Evolutionary conservation across 2,888 invertebrate genomes (phyloP).

Genomic region (Andrena bicolor): DNA sequence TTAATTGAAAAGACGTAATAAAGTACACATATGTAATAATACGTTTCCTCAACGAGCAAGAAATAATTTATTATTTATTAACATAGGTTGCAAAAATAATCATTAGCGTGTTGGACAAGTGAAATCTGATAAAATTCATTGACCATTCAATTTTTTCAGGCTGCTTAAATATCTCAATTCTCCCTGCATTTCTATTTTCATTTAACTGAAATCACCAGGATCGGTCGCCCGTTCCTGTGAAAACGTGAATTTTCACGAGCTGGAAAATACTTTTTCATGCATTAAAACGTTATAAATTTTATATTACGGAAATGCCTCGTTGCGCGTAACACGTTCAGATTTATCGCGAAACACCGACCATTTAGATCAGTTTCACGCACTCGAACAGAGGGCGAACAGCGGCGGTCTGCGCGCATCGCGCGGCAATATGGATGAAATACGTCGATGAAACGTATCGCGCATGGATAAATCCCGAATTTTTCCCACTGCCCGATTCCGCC

Average conservation of each 20-base stretch:
- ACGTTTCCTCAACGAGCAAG: too few relatives aligned
- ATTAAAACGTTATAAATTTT: conserved; percentile 24
- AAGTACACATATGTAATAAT: too few relatives aligned
- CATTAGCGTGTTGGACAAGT: too few relatives aligned
- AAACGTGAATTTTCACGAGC: neutral
- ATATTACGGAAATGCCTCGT: conserved; percentile 2
- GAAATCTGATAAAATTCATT: too few relatives aligned
- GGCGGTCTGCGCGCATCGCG: neutral
- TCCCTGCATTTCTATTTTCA: too few relatives aligned
- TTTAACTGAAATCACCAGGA: too few relatives aligned
- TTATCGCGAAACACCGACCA: conserved; percentile 9
- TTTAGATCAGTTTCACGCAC: conserved; percentile 30
- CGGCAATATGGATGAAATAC: conserved; percentile 38
- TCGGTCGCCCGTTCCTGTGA: neutral
- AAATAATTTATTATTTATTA: too few relatives aligned
- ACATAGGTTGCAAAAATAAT: too few relatives aligned
- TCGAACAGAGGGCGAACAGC: neutral
- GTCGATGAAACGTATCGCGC: conserved; percentile 10
- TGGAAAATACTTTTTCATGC: neutral
- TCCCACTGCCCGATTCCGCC: conserved; percentile 9
- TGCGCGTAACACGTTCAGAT: neutral
- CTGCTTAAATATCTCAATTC: too few relatives aligned
- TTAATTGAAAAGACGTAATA: too few relatives aligned
- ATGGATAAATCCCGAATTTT: conserved; percentile 35
- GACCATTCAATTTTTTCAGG: too few relatives aligned